Base-by-base conservation (phyloP, 2,113 vertebrate species). In the Proterorhinus semilunaris region DNA sequence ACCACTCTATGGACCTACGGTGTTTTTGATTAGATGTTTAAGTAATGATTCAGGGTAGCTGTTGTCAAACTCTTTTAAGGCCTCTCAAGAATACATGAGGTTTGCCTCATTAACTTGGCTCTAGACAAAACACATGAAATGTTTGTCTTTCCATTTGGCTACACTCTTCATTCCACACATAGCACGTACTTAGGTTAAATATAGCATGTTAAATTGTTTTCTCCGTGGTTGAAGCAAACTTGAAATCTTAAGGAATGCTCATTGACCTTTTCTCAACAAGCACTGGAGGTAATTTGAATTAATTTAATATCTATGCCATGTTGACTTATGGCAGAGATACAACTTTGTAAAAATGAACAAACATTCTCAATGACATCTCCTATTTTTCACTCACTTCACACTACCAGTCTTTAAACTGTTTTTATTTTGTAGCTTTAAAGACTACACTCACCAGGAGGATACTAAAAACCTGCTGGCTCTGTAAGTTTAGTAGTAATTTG, bases 321-420 rank as follows among this genome's bases (percentile, higher is more conserved):
- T 4, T 36, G 27, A 36, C 27, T 36, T 36, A 36, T 36, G 27
- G 27, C 15, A 52, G 13, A 16, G 15, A 49, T 49, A 49, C 10
- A 13, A 11, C 13, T 49, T 50, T 13, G 6, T 50, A 6, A 15
- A 50, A 11, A 50, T 12, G 10, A 5, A 50, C 49, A 50, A 15
- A 27, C 27, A 27, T 27, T 27, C 27, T 27, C 27, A 27, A 3
- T 27, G 27, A 27, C 27, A 27, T 3, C 27, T 27, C 27, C 27
- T 27, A 3, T 27, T 27, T 27, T 27, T 27, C 27, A 75, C 75
- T 71, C 81, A 83, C 79, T 53, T 72, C 80, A 80, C 80, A 48
- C 73, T 75, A 65, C 0, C 1, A 86, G 82, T 87, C 77, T 84
- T 77, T 90, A 85, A 90, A 89, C 70, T 76, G 74, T 51, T 79